Conservation (phyloP, 2,113 vertebrate species). For the Willisornis vidua region DNA sequence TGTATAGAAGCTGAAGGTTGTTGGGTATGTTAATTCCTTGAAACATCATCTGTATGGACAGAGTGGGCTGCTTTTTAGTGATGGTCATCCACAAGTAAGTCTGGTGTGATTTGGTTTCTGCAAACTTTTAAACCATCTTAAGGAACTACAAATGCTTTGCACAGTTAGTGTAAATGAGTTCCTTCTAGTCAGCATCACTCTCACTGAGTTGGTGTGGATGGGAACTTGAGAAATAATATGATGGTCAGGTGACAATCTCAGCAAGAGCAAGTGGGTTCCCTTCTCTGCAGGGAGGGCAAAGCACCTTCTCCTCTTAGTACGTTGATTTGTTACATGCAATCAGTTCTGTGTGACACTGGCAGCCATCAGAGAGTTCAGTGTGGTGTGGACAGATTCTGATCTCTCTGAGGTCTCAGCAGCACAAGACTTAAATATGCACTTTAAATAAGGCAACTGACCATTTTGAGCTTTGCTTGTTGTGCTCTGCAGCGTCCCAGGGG, state of each 20-base stretch:
- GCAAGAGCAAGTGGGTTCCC: not conserved
- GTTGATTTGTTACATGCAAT: not conserved
- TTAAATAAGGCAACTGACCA: not conserved
- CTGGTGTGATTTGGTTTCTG: not conserved
- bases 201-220: not conserved
- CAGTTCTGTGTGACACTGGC: not conserved
- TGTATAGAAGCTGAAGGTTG: not conserved
- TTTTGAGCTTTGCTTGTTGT: not conserved
- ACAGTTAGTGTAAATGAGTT: not conserved
- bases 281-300: not conserved
- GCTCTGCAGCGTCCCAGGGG: conserved; percentile 25
- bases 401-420: not conserved
- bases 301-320: not conserved
- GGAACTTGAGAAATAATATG: not conserved
- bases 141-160: not conserved
- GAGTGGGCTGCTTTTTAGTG: not conserved
- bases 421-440: not conserved
- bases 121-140: not conserved
- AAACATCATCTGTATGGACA: not conserved
- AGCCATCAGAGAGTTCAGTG: not conserved
- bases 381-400: not conserved
- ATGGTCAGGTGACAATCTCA: not conserved
- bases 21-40: not conserved
- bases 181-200: not conserved
- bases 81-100: not conserved